These are phyloP conservation scores for Tanypteryx hageni DNA, from an alignment of 2,888 invertebrate genomes.

Conservation along the genomic window DNA sequence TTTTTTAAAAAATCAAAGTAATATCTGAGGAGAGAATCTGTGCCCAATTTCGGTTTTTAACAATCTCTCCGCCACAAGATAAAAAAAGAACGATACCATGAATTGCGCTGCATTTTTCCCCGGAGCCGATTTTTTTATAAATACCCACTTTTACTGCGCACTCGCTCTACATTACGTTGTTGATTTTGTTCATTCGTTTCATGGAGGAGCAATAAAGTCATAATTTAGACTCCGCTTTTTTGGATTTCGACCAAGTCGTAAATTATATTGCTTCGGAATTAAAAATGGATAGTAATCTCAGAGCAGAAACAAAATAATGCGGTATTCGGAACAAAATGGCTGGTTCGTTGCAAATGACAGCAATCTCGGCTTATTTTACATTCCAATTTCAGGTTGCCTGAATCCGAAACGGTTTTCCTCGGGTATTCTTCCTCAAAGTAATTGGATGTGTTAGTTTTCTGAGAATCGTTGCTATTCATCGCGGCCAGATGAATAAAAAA, in stretches of 20 bases:
- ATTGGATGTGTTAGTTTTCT: no score
- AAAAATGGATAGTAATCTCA: not conserved
- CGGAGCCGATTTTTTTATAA: not conserved
- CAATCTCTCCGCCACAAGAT: no score
- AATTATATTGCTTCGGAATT: constrained; percentile 24
- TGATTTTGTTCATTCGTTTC: not conserved
- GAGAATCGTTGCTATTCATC: no score
- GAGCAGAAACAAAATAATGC: not conserved
- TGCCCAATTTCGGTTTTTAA: no score
- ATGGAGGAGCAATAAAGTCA: not conserved
- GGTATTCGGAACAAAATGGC: not conserved
- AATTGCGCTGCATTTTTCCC: no score
- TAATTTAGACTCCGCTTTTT: not conserved
- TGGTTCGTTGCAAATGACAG: not conserved
- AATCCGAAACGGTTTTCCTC: no score
- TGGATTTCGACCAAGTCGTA: not conserved
- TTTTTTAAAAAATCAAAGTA: no score
- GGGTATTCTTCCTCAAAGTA: no score
- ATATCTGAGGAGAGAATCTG: no score
- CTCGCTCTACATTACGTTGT: not conserved
- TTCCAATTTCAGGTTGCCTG: no score
- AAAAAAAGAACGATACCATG: no score
- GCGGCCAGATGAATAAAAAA: no score
- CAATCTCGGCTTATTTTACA: not conserved
- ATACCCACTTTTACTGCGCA: not conserved